Evolutionary conservation across 2,888 invertebrate genomes (phyloP), one percentile per base, ranked within the genome.

Genomic region (Lasioglossum malachurum): DNA sequence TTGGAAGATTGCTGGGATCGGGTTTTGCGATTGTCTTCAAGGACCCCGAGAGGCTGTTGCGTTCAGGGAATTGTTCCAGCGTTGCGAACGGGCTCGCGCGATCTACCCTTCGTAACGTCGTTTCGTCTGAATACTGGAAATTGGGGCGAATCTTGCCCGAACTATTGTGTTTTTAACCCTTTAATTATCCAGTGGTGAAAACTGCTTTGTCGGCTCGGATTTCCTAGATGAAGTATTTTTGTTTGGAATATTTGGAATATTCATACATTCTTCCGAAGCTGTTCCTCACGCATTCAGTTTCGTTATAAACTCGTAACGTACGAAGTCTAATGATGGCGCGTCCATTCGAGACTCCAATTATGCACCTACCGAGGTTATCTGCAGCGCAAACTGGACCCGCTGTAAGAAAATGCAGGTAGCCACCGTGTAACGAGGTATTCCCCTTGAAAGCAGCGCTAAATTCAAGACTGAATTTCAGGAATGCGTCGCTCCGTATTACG

Each of bases 101-200:
- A 64, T 5, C n/a, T n/a, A 57, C 57, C 57, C n/a, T 57, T n/a
- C 57, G n/a, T 57, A n/a, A 57, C 57, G 57, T 57, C n/a, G 57
- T 57, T 57, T 4, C 12, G 57, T n/a, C n/a, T n/a, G 57, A 57
- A 57, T n/a, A 57, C 57, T 12, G n/a, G n/a, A 57, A 57, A 57
- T 57, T 57, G 57, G n/a, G 12, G n/a, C 57, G 57, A 12, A n/a
- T 12, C 12, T 57, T n/a, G n/a, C n/a, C 57, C 16, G 12, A 12
- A 57, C 3, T 12, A 57, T n/a, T 23, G n/a, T n/a, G 12, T 57
- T 57, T n/a, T 57, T n/a, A 57, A 57, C 57, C n/a, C 57, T 4
- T n/a, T 12, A 4, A 57, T 57, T n/a, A n/a, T 12, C 12, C n/a
- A 3, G n/a, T 8, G 57, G n/a, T 57, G 57, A 12, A 57, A 57